A percentile compares a stretch with the other conserved stretches of the same genome.
These are phyloP conservation scores for Mus minutoides DNA, from an alignment of 2,797 vertebrate genomes.

Conservation along the genomic window DNA sequence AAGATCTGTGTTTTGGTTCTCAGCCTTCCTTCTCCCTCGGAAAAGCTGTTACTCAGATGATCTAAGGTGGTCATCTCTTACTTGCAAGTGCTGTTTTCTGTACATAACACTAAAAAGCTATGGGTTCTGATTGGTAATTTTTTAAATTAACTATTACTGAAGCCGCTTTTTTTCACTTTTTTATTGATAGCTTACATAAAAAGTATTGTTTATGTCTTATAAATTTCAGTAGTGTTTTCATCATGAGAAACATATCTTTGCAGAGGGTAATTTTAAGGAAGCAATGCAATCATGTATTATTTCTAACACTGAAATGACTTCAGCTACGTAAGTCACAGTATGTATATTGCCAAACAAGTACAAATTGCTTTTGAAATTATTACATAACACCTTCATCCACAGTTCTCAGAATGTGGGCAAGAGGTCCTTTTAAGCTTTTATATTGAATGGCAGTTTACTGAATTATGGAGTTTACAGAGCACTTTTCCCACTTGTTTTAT, in stretches of 20 bases:
- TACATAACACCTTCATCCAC: background rate
- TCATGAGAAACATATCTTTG: background rate
- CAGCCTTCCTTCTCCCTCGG: background rate
- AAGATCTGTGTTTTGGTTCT: background rate
- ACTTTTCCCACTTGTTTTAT: background rate
- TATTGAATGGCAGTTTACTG: background rate
- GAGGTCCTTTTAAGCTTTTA: background rate
- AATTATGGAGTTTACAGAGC: background rate
- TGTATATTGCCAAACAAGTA: background rate
- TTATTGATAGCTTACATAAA: slow-evolving; percentile 58
- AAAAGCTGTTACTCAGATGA: slow-evolving; percentile 7
- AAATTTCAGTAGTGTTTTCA: slow-evolving; percentile 4
- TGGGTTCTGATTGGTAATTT: background rate
- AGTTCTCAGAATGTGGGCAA: background rate
- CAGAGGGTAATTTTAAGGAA: background rate
- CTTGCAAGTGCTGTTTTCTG: background rate
- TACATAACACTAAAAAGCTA: slow-evolving; percentile 31
- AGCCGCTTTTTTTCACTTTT: background rate
- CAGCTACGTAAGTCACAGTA: background rate
- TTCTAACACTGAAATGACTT: background rate
- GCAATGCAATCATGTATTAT: background rate
- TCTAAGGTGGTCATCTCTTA: background rate
- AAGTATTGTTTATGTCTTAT: background rate
- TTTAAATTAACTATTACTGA: slow-evolving; percentile 62
- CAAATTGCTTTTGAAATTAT: background rate